Base-by-base conservation (phyloP, 2,888 invertebrate species). In the Adela reaumurella region DNA sequence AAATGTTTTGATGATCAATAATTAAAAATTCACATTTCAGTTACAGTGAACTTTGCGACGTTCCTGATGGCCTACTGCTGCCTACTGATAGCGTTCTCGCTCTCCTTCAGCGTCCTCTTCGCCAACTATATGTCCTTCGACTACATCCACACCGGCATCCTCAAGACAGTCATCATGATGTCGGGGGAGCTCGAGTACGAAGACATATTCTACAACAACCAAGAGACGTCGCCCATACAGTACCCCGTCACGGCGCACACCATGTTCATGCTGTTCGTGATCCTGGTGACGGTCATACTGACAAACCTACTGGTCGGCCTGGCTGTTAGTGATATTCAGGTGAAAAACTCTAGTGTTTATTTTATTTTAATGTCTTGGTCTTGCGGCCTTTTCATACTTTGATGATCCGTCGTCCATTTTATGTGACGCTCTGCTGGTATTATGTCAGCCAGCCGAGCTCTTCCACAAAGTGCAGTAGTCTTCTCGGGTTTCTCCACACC, bases 121-220 rank as follows among this genome's bases (percentile, higher is more conserved):
- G 85, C 88, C 45, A 88, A 89, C 58, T 89, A 90, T 61, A 82
- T 85, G 20, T 83, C 91, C 0, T 91, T 90, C 62, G 62, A 69
- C 51, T 83, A 85, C 55, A 79, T 90, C 2, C 74, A 83, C 1
- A 80, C 83, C 48, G 82, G 84, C 1, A 61, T 92, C 0, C 70
- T 92, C 1, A 92, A 92, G 69, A 89, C 90, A 0, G 83, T 92
- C 14, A 88, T 92, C 58, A 92, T 93, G 92, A 91, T 93, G 92
- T 89, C 91, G 0, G 92, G 92, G 0, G 92, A 93, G 65, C 64
- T 92, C 46, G 92, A 92, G 63, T 91, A 89, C 56, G 92, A 92
- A 62, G 91, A 92, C 58, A 88, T 92, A 53, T 92, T 92, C 63
- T 91, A 88, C 56, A 78, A 74, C 42, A 78, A 83, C 51, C 65